Conservation (phyloP, 2,888 invertebrate genomes). For the Acleris emargana region DNA sequence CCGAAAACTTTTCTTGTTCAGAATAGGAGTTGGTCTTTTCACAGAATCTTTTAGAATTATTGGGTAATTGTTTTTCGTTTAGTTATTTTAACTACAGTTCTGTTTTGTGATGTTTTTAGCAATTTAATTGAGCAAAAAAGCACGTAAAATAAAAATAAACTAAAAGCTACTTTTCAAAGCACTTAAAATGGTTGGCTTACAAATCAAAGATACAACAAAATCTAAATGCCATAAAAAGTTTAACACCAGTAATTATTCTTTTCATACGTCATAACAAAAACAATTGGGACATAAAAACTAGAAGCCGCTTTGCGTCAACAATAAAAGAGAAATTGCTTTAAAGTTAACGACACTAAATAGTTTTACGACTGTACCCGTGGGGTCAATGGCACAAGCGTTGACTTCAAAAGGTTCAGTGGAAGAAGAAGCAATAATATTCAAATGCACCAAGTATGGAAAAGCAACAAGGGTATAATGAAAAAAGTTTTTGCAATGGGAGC, state of each 20-base stretch:
- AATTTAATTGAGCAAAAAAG: not conserved
- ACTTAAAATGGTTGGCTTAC: not conserved
- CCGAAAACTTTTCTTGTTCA: conserved; percentile 4
- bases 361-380: conserved; percentile 60
- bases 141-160: not conserved
- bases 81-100: not conserved
- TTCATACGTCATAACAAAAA: conserved; percentile 44
- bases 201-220: conserved; percentile 1
- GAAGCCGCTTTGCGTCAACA: conserved; percentile 54
- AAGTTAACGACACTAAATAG: conserved; percentile 64
- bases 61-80: not conserved
- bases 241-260: conserved; percentile 8
- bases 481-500: not conserved
- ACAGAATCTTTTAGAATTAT: not conserved
- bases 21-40: not conserved
- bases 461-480: conserved; percentile 4
- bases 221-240: conserved; percentile 9
- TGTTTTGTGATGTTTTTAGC: not conserved
- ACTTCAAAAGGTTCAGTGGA: conserved; percentile 19
- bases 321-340: conserved; percentile 60
- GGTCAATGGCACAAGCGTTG: conserved; percentile 46
- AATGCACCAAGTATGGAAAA: not conserved
- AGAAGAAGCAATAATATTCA: conserved; percentile 20
- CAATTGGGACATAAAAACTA: conserved; percentile 50
- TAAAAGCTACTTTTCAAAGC: not conserved